phyloP scores from a whole-genome alignment of 2,797 vertebrate species.

The Syngnathus acus region DNA sequence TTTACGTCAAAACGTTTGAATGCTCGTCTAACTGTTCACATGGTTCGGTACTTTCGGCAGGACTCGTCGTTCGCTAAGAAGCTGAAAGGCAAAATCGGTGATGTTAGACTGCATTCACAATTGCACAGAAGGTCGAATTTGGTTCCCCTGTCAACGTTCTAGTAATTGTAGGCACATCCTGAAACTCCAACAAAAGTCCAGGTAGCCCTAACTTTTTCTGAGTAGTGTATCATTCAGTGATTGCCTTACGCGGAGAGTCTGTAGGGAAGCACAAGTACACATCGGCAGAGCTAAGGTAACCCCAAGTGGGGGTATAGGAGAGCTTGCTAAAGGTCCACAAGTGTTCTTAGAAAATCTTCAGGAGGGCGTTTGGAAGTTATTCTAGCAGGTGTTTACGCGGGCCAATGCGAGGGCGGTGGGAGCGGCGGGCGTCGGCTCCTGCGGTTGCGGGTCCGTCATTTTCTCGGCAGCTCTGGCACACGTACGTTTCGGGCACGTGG shows the following conservation, averaged over 20 bases:
- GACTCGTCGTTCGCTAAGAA: background rate
- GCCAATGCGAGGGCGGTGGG: constrained; percentile 85
- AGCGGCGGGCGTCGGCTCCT: constrained; percentile 82
- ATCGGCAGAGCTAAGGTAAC: constrained; percentile 46
- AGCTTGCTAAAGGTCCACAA: constrained; percentile 42
- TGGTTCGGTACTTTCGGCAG: background rate
- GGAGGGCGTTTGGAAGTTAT: constrained; percentile 41
- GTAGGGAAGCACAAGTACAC: constrained; percentile 59
- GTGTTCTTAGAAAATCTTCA: constrained; percentile 42
- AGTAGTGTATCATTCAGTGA: constrained; percentile 51
- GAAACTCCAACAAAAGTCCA: background rate
- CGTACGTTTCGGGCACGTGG: constrained; percentile 91
- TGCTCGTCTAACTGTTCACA: background rate
- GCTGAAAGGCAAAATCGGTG: background rate
- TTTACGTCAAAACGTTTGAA: background rate
- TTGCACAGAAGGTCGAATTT: background rate
- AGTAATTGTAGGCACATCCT: background rate
- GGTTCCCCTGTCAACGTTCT: background rate
- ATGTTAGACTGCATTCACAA: background rate
- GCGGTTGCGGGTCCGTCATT: constrained; percentile 56
- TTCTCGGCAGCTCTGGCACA: constrained; percentile 94
- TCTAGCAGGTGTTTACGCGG: constrained; percentile 84
- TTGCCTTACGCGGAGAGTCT: constrained; percentile 69
- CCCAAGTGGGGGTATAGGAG: constrained; percentile 38
- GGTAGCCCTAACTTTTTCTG: background rate